phyloP scores from a whole-genome alignment of 2,888 invertebrate species.

The Melanostoma scalare region DNA sequence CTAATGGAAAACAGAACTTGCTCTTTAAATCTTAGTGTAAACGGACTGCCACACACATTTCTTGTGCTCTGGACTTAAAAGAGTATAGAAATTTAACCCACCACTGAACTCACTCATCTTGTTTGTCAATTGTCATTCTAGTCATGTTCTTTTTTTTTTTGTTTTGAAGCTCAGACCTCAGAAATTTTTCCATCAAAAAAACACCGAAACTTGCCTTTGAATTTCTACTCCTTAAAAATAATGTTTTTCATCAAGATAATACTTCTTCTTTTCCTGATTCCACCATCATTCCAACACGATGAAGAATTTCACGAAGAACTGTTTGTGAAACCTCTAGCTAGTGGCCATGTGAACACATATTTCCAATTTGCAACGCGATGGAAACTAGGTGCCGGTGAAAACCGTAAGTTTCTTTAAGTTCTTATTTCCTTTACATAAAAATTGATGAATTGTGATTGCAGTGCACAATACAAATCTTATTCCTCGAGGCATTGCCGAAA shows the following conservation, averaged over 20 bases:
- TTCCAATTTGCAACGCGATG: constrained; percentile 95
- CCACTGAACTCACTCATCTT: background rate
- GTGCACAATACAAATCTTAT: constrained; percentile 93
- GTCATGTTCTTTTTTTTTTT: too few species aligned
- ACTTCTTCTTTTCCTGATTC: constrained; percentile 41
- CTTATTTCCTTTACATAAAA: background rate
- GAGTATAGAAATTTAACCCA: too few species aligned
- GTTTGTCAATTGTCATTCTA: background rate
- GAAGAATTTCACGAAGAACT: constrained; percentile 95
- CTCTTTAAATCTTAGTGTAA: too few species aligned
- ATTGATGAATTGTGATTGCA: constrained; percentile 77
- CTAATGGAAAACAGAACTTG: too few species aligned
- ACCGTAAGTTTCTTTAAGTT: constrained; percentile 83
- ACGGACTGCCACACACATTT: too few species aligned
- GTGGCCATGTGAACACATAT: constrained; percentile 92
- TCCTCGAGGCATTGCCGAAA: constrained; percentile 94
- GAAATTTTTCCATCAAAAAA: constrained; percentile 6
- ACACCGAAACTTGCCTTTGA: background rate
- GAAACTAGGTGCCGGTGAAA: constrained; percentile 84
- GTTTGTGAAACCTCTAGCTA: constrained; percentile 91
- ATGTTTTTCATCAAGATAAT: constrained; percentile 46
- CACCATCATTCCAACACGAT: constrained; percentile 75
- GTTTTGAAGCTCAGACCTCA: too few species aligned
- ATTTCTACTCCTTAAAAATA: constrained; percentile 44
- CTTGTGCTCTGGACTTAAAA: too few species aligned